A percentile compares a stretch with the other conserved stretches of the same genome.
Evolutionary conservation across 2,113 vertebrate species (phyloP).

Genomic region (Odocoileus virginianus): DNA sequence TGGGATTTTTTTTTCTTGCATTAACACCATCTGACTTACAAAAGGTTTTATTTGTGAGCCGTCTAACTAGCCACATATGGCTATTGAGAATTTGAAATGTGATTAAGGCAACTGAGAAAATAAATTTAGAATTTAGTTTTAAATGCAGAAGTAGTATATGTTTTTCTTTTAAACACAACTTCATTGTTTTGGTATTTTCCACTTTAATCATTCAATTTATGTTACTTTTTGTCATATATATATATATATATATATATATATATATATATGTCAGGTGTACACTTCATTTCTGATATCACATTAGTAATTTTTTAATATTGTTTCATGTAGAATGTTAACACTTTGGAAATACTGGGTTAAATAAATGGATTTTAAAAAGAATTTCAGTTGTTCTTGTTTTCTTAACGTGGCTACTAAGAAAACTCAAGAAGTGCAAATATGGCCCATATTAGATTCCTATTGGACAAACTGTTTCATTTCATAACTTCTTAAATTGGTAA

Average conservation of each 20-base stretch:
- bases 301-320: background rate
- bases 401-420: background rate
- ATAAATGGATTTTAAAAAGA: background rate
- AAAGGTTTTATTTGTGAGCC: background rate
- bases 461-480: background rate
- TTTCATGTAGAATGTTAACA: background rate
- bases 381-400: background rate
- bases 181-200: background rate
- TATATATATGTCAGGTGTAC: background rate
- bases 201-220: background rate
- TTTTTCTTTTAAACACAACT: background rate
- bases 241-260: too few species aligned
- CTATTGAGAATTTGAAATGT: background rate
- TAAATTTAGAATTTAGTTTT: background rate
- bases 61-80: background rate
- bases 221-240: background rate
- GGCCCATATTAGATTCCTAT: background rate
- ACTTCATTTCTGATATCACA: background rate
- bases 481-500: background rate
- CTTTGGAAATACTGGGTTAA: background rate
- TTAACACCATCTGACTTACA: background rate
- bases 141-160: background rate
- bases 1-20: background rate
- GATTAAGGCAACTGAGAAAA: background rate
- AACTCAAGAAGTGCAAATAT: background rate